Evolutionary conservation across 2,888 invertebrate genomes (phyloP).

Genomic region (Dermolepida albohirtum): DNA sequence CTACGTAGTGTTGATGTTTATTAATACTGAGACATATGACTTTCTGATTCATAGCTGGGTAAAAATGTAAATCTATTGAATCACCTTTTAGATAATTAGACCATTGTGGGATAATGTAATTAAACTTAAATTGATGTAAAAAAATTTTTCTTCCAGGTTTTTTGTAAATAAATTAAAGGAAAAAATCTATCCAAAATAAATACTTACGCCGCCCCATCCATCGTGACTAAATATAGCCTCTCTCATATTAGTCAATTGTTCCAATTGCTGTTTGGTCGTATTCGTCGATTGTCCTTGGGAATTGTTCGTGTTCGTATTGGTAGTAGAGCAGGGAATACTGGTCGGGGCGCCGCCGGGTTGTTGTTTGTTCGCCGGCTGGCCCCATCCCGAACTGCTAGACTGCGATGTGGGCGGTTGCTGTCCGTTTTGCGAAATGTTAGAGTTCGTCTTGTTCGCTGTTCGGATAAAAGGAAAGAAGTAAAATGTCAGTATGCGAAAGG

Average conservation of each 20-base stretch:
- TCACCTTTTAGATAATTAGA: no score
- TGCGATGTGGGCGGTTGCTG: constrained; percentile 53
- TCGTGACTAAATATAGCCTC: constrained; percentile 92
- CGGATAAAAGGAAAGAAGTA: constrained; percentile 42
- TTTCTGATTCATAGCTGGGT: no score
- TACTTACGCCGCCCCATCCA: constrained; percentile 92
- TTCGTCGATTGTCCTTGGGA: constrained; percentile 67
- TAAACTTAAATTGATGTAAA: no score
- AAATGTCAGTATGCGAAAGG: neutral
- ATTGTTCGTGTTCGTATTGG: constrained; percentile 52
- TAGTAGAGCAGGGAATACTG: constrained; percentile 50
- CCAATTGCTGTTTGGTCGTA: constrained; percentile 84
- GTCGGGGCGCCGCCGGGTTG: constrained; percentile 46
- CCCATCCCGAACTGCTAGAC: constrained; percentile 64
- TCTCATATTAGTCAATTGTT: constrained; percentile 90
- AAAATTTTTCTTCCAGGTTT: no score
- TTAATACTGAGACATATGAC: no score
- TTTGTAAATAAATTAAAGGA: no score
- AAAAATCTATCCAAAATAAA: no score
- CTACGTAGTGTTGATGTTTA: no score
- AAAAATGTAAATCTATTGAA: no score
- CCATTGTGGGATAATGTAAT: no score
- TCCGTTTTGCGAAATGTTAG: constrained; percentile 66
- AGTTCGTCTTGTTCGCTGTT: constrained; percentile 62
- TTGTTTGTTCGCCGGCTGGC: constrained; percentile 51